Base-by-base conservation (phyloP, 2,113 vertebrate species). In the Takifugu bimaculatus region DNA sequence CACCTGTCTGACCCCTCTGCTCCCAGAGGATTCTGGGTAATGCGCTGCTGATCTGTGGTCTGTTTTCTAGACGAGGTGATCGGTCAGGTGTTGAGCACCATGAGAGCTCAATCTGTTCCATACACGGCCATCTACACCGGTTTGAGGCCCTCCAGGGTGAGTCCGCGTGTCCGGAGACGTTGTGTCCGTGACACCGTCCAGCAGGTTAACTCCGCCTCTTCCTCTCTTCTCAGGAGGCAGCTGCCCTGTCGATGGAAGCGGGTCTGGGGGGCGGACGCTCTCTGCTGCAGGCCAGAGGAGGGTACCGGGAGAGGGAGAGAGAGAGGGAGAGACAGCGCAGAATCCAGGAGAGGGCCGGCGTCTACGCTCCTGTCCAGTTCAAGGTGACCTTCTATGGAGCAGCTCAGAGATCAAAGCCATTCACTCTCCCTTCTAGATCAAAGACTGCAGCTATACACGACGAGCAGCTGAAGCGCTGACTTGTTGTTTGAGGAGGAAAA, bases 91-190 rank as follows among this genome's bases (percentile, higher is more conserved):
- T 47, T 95, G 85, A 92, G 85, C 79, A 91, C 89, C 25, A 91
- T 96, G 85, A 91, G 88, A 70, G 78, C 84, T 0, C 94, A 95
- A 79, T 89, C 91, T 0, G 88, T 96, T 15, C 93, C 94, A 0
- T 95, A 93, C 68, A 94, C 88, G 0, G 94, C 94, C 0, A 74
- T 94, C 6, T 93, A 94, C 81, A 95, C 94, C 0, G 94, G 92
- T 0, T 79, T 93, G 61, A 73, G 74, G 15, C 93, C 94, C 26
- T 94, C 94, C 4, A 82, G 90, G 90, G 94, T 96, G 82, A 14
- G 85, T 53, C 48, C 4, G 1, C 14, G 11, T 44, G 9, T 26
- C 44, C 3, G 2, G 5, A 42, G 2, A 51, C 5, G 32, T 7
- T 6, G 26, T 54, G 2, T 3, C n/a, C 62, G 53, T 11, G 11